These are phyloP conservation scores for Oceanodroma tethys DNA, from an alignment of 2,113 vertebrate species.

Conservation along the genomic window DNA sequence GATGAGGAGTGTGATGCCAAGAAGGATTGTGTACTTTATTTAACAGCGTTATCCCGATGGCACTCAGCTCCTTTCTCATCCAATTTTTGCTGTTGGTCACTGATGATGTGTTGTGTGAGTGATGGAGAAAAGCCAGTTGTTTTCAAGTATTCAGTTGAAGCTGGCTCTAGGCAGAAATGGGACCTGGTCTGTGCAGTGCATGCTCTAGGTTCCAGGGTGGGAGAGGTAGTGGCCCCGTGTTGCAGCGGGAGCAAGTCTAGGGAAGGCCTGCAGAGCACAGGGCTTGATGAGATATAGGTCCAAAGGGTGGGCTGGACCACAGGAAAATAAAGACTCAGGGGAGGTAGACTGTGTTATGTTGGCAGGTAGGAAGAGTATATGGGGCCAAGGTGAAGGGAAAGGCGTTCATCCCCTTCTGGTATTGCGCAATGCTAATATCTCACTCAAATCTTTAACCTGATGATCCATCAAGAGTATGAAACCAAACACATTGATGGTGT, in stretches of 20 bases:
- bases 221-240: rapidly evolving
- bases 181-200: not conserved
- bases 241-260: not conserved
- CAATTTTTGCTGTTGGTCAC: not conserved
- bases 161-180: not conserved
- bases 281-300: not conserved
- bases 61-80: not conserved
- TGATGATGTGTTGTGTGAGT: not conserved
- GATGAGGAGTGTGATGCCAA: not conserved
- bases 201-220: not conserved
- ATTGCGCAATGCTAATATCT: not conserved
- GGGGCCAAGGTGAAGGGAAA: not conserved
- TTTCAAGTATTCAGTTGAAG: not conserved
- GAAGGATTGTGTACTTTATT: not conserved
- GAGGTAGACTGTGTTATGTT: not conserved
- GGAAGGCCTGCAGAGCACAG: not conserved
- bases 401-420: not conserved
- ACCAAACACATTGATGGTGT: not conserved
- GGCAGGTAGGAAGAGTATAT: not conserved
- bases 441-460: not conserved
- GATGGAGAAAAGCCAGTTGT: not conserved
- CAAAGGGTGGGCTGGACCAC: not conserved
- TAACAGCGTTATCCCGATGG: not conserved
- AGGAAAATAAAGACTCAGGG: not conserved
- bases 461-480: not conserved